Evolutionary conservation across 2,888 invertebrate genomes (phyloP).

Genomic region (Chaetogeoica ovagalla): DNA sequence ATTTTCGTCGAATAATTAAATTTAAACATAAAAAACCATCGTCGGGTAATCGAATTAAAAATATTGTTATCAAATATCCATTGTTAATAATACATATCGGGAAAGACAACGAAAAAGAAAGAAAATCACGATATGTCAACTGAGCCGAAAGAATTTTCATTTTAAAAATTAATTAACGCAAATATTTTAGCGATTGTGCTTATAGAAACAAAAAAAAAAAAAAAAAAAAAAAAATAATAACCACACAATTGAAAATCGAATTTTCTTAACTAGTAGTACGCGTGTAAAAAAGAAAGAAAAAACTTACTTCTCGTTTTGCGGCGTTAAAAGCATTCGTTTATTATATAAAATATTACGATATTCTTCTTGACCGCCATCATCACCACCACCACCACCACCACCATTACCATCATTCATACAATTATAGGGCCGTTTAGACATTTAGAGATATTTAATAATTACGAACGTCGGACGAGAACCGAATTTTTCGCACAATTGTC

Average conservation of each 20-base stretch:
- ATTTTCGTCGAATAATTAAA: too few species aligned
- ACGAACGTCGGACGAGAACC: background rate
- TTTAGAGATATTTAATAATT: slow-evolving; percentile 22
- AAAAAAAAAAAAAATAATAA: too few species aligned
- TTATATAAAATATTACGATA: slow-evolving; percentile 18
- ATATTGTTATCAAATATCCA: background rate
- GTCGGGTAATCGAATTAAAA: background rate
- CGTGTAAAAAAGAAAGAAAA: background rate
- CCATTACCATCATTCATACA: background rate
- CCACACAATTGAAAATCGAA: background rate
- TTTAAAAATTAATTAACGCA: background rate
- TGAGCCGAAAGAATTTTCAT: background rate
- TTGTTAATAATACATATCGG: background rate
- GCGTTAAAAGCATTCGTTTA: slow-evolving; percentile 43
- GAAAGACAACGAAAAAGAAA: background rate
- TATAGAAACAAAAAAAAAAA: background rate
- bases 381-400: background rate
- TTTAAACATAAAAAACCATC: too few species aligned
- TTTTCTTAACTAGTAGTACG: background rate
- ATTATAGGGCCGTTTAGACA: slow-evolving; percentile 45
- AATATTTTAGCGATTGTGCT: background rate
- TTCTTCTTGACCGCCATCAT: background rate
- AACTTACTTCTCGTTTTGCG: slow-evolving; percentile 38
- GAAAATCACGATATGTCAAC: background rate
- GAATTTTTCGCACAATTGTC: slow-evolving; percentile 1